Base-by-base conservation (phyloP, 2,888 invertebrate species). In the Empis stercorea region DNA sequence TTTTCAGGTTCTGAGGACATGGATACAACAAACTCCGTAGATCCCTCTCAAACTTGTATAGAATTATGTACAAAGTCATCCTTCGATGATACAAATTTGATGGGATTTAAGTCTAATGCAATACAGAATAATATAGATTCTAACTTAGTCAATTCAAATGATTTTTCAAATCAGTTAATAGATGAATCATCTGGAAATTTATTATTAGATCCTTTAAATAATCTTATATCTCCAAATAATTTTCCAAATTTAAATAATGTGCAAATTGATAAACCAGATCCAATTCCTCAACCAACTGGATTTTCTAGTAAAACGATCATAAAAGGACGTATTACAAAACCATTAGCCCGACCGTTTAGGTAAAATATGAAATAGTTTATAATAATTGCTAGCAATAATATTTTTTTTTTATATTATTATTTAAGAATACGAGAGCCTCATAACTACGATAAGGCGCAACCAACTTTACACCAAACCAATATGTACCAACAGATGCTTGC, bases 401-500 rank as follows among this genome's bases (percentile, higher is more conserved):
- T 43, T 42, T 46, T 34, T 61, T 60, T 52, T 56, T 58, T 17
- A 55, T 60, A 20, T 61, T 61, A 54, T n/a, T 13, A 30, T 32
- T 40, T 23, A 9, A 40, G 40, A 14, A 61, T 65, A 30, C 62
- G 69, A 7, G 68, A 69, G 54, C 67, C 67, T n/a, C 70, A 69
- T 48, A 70, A 70, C 49, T 70, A 70, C 48, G 70, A 70, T 51
- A 70, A 68, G 58, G 65, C 66, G 14, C 66, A 66, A 54, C 70
- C 70, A 16, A 70, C 70, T n/a, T 41, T 63, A 48, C 70, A 70
- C 49, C 70, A 70, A 59, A 70, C 70, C 2, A 63, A 57, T n/a
- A 59, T 70, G n/a, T 70, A 70, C 54, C 70, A 69, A 49, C 70
- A 68, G 58, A 64, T 70, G 62, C 48, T 70, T 45, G 67, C 67